Conservation (phyloP, 2,888 invertebrate species). For the Thereva unica region DNA sequence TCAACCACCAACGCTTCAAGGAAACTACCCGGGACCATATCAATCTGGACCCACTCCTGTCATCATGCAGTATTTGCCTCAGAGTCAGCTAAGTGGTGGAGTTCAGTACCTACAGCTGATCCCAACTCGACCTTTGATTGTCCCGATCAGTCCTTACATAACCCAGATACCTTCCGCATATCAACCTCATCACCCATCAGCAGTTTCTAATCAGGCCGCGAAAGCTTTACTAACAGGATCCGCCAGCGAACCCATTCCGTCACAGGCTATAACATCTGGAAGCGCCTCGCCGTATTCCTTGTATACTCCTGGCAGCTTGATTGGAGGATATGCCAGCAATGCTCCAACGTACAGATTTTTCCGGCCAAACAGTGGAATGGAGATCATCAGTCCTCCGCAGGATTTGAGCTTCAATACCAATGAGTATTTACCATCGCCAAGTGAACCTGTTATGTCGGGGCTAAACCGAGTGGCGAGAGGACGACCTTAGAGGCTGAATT, state of each 20-base stretch:
- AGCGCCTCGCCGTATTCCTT: conserved; percentile 1
- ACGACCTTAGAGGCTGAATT: too few species aligned
- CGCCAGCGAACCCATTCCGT: conserved; percentile 1
- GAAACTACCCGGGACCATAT: conserved; percentile 2
- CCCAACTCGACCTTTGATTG: conserved; percentile 55
- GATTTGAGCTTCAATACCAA: conserved; percentile 52
- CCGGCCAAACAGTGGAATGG: conserved; percentile 53
- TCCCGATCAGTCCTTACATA: conserved; percentile 54
- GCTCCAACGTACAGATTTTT: conserved; percentile 48
- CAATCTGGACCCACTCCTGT: conserved; percentile 48
- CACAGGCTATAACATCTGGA: not conserved
- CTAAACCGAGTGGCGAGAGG: too few species aligned
- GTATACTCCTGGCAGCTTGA: conserved; percentile 2
- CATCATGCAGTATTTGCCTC: conserved; percentile 56
- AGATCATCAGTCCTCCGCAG: conserved; percentile 47
- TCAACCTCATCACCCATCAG: not conserved
- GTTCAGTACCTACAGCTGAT: conserved; percentile 56
- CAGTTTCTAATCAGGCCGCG: not conserved
- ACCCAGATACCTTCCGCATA: conserved; percentile 37
- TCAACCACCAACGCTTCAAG: not conserved
- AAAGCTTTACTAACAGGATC: not conserved
- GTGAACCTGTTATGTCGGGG: conserved; percentile 43
- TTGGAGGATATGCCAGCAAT: conserved; percentile 43
- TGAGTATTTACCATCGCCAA: conserved; percentile 52
- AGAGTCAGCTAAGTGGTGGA: conserved; percentile 49